Conservation (phyloP, 2,888 invertebrate genomes). For the Dynastes grantii region DNA sequence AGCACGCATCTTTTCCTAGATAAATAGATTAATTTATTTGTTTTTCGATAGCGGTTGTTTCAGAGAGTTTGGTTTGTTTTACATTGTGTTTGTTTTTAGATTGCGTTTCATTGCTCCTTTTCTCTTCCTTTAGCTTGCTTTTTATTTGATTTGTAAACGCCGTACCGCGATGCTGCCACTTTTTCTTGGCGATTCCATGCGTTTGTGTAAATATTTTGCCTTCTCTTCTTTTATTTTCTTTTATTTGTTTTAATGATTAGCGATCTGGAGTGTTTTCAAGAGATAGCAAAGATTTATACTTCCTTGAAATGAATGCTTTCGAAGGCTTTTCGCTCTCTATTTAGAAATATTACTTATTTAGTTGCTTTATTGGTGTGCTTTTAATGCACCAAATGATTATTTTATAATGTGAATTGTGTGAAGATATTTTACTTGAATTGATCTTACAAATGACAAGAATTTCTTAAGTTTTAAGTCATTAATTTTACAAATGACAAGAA, state of each 20-base stretch:
- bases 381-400: too few species aligned
- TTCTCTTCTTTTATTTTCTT: background rate
- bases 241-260: conserved; percentile 7
- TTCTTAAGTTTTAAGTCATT: too few species aligned
- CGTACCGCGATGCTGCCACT: background rate
- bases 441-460: too few species aligned
- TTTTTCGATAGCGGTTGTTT: conserved; percentile 32
- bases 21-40: conserved; percentile 27
- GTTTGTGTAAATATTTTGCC: conserved; percentile 6
- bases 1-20: conserved; percentile 25
- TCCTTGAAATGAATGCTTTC: background rate
- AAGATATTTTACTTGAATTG: too few species aligned
- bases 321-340: too few species aligned
- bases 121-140: conserved; percentile 14
- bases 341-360: too few species aligned
- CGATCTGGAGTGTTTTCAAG: background rate
- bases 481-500: too few species aligned
- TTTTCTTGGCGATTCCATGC: conserved; percentile 1
- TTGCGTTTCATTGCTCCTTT: background rate
- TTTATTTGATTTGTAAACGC: conserved; percentile 8
- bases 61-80: conserved; percentile 42
- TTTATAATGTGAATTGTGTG: too few species aligned
- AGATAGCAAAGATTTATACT: too few species aligned
- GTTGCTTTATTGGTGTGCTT: too few species aligned
- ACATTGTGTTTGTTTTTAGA: background rate